Conservation (phyloP, 1,140 invertebrate genomes). For the Oedothorax gibbosus region DNA sequence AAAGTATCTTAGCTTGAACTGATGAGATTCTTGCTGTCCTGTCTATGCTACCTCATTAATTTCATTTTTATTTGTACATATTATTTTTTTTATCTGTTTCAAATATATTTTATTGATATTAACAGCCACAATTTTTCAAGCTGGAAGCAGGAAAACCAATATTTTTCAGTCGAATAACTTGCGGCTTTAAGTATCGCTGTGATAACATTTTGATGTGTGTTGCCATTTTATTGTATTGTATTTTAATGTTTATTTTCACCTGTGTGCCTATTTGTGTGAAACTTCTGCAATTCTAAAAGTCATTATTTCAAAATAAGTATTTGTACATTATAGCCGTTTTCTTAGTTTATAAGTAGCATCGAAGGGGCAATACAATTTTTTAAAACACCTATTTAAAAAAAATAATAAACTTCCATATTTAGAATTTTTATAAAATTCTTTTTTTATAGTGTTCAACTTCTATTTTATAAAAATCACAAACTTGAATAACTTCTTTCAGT, state of each 20-base stretch:
- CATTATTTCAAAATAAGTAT: slow-evolving; percentile 10
- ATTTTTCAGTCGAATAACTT: neutral
- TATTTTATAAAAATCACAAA: no score
- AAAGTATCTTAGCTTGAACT: neutral
- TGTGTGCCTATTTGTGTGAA: slow-evolving; percentile 38
- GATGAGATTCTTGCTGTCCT: slow-evolving; percentile 9
- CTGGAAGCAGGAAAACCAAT: neutral
- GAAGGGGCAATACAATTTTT: no score
- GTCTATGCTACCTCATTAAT: slow-evolving; percentile 49
- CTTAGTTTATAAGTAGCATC: neutral
- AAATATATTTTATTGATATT: slow-evolving; percentile 44
- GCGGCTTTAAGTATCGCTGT: slow-evolving; percentile 44
- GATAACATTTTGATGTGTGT: slow-evolving; percentile 42
- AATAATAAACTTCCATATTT: no score
- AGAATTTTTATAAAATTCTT: no score
- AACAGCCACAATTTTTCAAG: slow-evolving; percentile 10
- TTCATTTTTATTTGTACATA: slow-evolving; percentile 50
- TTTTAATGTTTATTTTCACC: slow-evolving; percentile 25
- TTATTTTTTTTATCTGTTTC: slow-evolving; percentile 25
- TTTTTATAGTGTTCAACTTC: no score
- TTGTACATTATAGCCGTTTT: slow-evolving; percentile 25
- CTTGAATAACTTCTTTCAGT: no score
- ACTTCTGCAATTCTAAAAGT: slow-evolving; percentile 12
- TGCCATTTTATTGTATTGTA: slow-evolving; percentile 30
- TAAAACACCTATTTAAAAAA: no score